phyloP scores from a whole-genome alignment of 2,888 invertebrate species.

The Trichacis sp. region DNA sequence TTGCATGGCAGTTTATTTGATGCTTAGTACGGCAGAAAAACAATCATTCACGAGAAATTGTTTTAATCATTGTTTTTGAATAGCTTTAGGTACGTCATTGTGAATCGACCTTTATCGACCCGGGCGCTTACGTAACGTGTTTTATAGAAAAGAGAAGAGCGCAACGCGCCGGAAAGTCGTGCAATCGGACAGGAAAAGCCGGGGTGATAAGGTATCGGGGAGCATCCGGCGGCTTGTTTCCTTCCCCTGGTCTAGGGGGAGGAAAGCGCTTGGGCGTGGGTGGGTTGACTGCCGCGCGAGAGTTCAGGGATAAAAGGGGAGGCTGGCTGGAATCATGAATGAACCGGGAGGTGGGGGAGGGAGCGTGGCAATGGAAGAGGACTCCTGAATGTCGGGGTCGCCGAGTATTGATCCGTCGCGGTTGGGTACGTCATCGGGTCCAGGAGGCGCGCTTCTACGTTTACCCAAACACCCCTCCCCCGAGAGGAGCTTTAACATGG shows the following conservation, averaged over 20 bases:
- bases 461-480: too few relatives aligned
- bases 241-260: slow-evolving; percentile 45
- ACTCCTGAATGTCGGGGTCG: slow-evolving; percentile 68
- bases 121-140: slow-evolving; percentile 11
- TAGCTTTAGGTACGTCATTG: too few relatives aligned
- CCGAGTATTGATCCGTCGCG: slow-evolving; percentile 66
- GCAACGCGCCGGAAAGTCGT: slow-evolving; percentile 29
- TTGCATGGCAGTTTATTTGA: too few relatives aligned
- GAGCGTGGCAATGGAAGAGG: slow-evolving; percentile 50
- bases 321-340: slow-evolving; percentile 60
- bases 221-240: slow-evolving; percentile 61
- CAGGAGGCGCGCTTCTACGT: slow-evolving; percentile 8
- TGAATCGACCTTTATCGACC: slow-evolving; percentile 25
- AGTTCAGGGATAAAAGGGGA: slow-evolving; percentile 15
- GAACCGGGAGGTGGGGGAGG: slow-evolving; percentile 57
- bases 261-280: slow-evolving; percentile 33
- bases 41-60: too few relatives aligned
- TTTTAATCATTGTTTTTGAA: too few relatives aligned
- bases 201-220: slow-evolving; percentile 54
- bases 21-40: too few relatives aligned
- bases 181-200: slow-evolving; percentile 53
- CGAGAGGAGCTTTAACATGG: too few relatives aligned
- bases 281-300: slow-evolving; percentile 33
- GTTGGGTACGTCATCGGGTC: slow-evolving; percentile 58
- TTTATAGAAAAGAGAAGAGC: not conserved